A percentile compares a stretch with the other conserved stretches of the same genome.
Evolutionary conservation across 2,797 vertebrate species (phyloP).

Genomic region (Erpetoichthys calabaricus): DNA sequence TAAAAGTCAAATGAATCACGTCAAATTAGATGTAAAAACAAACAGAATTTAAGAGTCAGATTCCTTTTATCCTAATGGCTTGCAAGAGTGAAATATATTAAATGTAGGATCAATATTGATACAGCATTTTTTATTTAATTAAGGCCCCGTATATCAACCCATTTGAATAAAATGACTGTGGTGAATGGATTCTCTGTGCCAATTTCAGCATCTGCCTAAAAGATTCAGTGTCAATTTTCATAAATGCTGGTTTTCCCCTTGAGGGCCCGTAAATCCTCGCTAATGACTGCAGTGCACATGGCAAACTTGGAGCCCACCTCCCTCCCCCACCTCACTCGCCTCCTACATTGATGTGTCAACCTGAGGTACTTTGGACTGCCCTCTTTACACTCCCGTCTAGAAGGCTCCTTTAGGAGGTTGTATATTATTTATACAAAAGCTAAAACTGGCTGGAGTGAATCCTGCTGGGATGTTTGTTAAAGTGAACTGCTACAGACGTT

Average conservation of each 20-base stretch:
- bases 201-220: conserved; percentile 43
- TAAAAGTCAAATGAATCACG: neutral
- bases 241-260: conserved; percentile 28
- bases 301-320: no score
- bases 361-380: no score
- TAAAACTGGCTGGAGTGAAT: no score
- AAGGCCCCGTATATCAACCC: conserved; percentile 14
- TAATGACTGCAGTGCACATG: no score
- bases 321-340: no score
- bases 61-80: conserved; percentile 6
- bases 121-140: conserved; percentile 8
- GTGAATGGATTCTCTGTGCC: conserved; percentile 38
- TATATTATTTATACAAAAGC: no score
- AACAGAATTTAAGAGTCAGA: conserved; percentile 5
- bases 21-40: neutral
- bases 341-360: no score
- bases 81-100: conserved; percentile 5
- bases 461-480: no score
- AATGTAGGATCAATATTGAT: conserved; percentile 10
- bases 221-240: conserved; percentile 40
- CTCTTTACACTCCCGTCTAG: no score
- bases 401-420: no score
- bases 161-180: conserved; percentile 44
- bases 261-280: neutral
- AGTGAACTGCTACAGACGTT: no score